phyloP scores from a whole-genome alignment of 1,140 invertebrate genomes.

The Drosophila gunungcola region DNA sequence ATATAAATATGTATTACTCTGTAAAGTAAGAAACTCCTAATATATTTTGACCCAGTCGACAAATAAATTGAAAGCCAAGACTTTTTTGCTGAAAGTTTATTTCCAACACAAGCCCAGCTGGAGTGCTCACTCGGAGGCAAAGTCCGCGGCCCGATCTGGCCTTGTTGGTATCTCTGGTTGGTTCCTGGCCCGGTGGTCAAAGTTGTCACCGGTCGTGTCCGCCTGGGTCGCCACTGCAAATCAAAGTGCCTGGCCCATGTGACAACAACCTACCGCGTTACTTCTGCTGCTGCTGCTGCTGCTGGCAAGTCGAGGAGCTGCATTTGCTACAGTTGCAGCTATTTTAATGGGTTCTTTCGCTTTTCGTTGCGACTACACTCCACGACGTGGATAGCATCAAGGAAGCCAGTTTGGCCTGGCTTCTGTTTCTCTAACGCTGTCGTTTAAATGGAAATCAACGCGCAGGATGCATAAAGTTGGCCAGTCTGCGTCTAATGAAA shows the following conservation, averaged over 20 bases:
- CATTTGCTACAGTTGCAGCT: constrained; percentile 64
- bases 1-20: no score
- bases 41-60: no score
- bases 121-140: neutral
- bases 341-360: constrained; percentile 83
- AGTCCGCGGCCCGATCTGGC: constrained; percentile 5
- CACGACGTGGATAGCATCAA: constrained; percentile 71
- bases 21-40: no score
- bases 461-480: constrained; percentile 82
- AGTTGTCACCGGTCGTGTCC: constrained; percentile 69
- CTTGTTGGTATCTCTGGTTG: neutral
- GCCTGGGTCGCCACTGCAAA: constrained; percentile 51
- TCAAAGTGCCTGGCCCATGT: constrained; percentile 59
- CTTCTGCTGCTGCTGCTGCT: constrained; percentile 21
- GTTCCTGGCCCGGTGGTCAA: constrained; percentile 53
- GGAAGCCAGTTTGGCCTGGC: constrained; percentile 66
- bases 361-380: constrained; percentile 55
- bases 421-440: constrained; percentile 76
- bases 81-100: neutral
- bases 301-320: constrained; percentile 16
- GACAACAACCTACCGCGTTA: constrained; percentile 73
- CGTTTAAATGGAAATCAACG: constrained; percentile 83
- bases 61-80: no score
- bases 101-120: neutral
- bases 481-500: constrained; percentile 77